These are phyloP conservation scores for Holotrichia oblita DNA, from an alignment of 1,140 invertebrate species.

Conservation along the genomic window DNA sequence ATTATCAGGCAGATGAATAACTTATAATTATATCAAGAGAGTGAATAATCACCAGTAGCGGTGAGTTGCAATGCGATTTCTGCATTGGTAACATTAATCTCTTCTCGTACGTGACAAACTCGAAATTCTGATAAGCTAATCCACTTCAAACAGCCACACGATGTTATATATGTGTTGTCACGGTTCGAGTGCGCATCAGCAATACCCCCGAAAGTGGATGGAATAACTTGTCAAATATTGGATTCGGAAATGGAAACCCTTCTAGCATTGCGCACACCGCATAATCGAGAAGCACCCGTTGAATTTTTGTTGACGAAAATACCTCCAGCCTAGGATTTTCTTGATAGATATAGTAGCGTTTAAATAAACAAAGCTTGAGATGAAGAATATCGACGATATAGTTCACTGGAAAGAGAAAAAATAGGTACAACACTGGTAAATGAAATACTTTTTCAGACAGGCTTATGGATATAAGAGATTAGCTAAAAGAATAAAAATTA, in stretches of 20 bases:
- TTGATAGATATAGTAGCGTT: too few relatives aligned
- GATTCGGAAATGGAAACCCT: conserved; percentile 29
- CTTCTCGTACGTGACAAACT: conserved; percentile 12
- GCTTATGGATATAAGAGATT: too few relatives aligned
- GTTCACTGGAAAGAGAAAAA: too few relatives aligned
- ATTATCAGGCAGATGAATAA: too few relatives aligned
- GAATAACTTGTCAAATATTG: conserved; percentile 32
- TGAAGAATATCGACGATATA: too few relatives aligned
- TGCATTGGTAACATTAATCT: not conserved
- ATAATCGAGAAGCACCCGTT: not conserved
- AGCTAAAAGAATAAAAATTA: too few relatives aligned
- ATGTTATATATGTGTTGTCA: conserved; percentile 13
- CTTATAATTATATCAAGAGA: not conserved
- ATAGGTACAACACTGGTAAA: too few relatives aligned
- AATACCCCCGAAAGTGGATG: conserved; percentile 23
- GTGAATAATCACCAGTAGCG: not conserved
- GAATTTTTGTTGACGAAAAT: conserved; percentile 11
- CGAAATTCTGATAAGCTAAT: conserved; percentile 32
- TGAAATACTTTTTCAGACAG: too few relatives aligned
- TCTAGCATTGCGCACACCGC: not conserved
- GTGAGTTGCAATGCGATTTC: not conserved
- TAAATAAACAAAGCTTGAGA: too few relatives aligned
- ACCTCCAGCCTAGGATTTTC: not conserved
- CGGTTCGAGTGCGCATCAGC: not conserved
- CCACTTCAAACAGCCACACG: conserved; percentile 22